Conservation (phyloP, 2,797 vertebrate genomes). For the Macroramphosus scolopax region DNA sequence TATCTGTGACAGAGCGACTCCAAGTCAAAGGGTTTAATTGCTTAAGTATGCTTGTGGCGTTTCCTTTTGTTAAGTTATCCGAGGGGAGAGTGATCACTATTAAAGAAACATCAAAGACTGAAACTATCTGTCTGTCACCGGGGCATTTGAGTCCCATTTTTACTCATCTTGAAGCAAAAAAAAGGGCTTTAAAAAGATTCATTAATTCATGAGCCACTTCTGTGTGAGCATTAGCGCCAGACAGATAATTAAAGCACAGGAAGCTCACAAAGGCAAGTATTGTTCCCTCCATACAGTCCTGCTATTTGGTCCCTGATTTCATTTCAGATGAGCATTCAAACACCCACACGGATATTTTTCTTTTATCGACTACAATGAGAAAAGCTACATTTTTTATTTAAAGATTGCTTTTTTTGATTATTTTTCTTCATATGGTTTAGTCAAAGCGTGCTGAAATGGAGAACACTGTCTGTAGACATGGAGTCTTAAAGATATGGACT, state of each 20-base stretch:
- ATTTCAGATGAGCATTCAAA: constrained; percentile 32
- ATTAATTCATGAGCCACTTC: constrained; percentile 42
- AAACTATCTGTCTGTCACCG: constrained; percentile 8
- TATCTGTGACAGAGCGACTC: neutral
- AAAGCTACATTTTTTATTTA: neutral
- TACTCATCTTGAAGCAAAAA: constrained; percentile 17
- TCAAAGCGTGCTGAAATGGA: too few species aligned
- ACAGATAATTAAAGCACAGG: constrained; percentile 50
- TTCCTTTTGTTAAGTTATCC: constrained; percentile 8
- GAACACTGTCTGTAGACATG: too few species aligned
- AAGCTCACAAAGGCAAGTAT: constrained; percentile 38
- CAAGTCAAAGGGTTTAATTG: neutral
- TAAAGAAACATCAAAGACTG: constrained; percentile 1
- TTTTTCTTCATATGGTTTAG: neutral
- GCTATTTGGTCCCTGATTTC: constrained; percentile 7
- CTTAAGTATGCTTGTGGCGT: neutral
- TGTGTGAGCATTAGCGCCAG: constrained; percentile 20
- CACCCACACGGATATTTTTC: constrained; percentile 3
- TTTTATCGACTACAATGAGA: constrained; percentile 10
- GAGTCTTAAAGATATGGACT: too few species aligned
- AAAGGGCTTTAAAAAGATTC: constrained; percentile 37
- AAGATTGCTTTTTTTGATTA: constrained; percentile 8
- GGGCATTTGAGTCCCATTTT: neutral
- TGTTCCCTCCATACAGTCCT: constrained; percentile 17
- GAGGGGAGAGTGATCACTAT: neutral